These are phyloP conservation scores for Hexactinellida sp. DNA, from an alignment of 37 sponge, comb jelly and placozoan genomes.

Conservation along the genomic window DNA sequence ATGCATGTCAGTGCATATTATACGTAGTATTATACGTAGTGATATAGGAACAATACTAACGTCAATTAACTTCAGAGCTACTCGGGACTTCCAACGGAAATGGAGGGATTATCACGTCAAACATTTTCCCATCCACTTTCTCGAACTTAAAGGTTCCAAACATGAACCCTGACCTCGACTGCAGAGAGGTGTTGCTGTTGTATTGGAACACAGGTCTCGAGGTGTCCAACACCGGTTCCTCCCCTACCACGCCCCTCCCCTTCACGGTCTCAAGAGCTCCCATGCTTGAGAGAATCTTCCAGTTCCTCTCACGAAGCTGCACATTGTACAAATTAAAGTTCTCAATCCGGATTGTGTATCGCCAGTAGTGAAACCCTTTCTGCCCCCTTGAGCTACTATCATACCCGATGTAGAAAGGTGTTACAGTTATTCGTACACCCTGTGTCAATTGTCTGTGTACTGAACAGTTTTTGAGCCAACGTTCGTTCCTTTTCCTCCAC, in stretches of 20 bases:
- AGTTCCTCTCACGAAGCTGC: conserved; percentile 70
- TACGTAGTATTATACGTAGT: no score
- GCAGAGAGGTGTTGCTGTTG: conserved; percentile 72
- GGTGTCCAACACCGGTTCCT: conserved; percentile 69
- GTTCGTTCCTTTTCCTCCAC: conserved; percentile 70
- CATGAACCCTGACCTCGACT: conserved; percentile 79
- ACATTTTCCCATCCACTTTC: conserved; percentile 42
- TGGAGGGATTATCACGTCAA: conserved; percentile 77
- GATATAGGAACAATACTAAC: not conserved
- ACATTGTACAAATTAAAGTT: conserved; percentile 47
- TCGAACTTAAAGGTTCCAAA: conserved; percentile 91
- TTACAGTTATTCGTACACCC: conserved; percentile 72
- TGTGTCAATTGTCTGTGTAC: conserved; percentile 73
- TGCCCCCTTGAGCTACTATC: not conserved
- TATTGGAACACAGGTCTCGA: conserved; percentile 83
- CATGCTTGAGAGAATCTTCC: conserved; percentile 62
- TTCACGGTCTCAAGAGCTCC: conserved; percentile 74
- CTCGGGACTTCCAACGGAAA: conserved; percentile 42
- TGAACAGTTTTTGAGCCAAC: conserved; percentile 63
- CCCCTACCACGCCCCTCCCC: conserved; percentile 83
- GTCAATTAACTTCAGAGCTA: not conserved
- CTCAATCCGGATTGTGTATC: conserved; percentile 87
- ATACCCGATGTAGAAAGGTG: conserved; percentile 89
- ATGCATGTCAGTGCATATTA: no score
- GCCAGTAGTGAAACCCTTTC: conserved; percentile 42